Percentiles rank a stretch among this genome's conserved stretches.
phyloP scores from a whole-genome alignment of 1,140 invertebrate species.

The Heliconius hermathena region DNA sequence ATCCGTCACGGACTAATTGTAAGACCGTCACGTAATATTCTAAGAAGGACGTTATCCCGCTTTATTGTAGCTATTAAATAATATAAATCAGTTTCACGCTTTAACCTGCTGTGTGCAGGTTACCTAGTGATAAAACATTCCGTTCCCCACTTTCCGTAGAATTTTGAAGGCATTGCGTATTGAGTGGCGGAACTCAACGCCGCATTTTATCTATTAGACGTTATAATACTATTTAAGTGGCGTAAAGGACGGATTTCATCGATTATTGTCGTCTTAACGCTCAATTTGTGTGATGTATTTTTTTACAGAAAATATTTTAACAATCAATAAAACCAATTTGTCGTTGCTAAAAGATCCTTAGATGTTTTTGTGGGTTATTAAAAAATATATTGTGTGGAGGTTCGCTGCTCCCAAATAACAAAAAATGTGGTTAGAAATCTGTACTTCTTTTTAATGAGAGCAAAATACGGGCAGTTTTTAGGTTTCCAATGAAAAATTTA shows the following conservation, averaged over 20 bases:
- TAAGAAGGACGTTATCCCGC: constrained; percentile 25
- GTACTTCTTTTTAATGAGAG: neutral
- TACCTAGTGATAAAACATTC: too few relatives aligned
- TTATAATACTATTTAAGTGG: constrained; percentile 29
- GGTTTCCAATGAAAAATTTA: constrained; percentile 7
- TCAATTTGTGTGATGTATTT: constrained; percentile 36
- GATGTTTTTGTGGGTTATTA: constrained; percentile 26
- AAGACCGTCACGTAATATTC: constrained; percentile 26
- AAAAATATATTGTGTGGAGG: constrained; percentile 28
- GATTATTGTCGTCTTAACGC: constrained; percentile 40
- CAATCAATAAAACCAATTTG: constrained; percentile 51
- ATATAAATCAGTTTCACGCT: too few relatives aligned
- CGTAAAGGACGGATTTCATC: constrained; percentile 27
- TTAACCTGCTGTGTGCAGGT: too few relatives aligned
- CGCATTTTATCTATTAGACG: constrained; percentile 27
- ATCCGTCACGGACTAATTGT: constrained; percentile 22
- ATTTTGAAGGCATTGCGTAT: too few relatives aligned
- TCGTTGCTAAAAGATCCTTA: constrained; percentile 28
- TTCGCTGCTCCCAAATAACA: constrained; percentile 31
- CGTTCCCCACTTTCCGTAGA: too few relatives aligned
- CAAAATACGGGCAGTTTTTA: constrained; percentile 1
- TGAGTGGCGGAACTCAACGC: neutral
- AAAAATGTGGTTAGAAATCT: constrained; percentile 8
- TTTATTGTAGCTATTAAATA: constrained; percentile 16
- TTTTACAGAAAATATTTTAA: constrained; percentile 41